Evolutionary conservation across 2,113 vertebrate genomes (phyloP).

Genomic region (Cyphomyrus discorhynchus): DNA sequence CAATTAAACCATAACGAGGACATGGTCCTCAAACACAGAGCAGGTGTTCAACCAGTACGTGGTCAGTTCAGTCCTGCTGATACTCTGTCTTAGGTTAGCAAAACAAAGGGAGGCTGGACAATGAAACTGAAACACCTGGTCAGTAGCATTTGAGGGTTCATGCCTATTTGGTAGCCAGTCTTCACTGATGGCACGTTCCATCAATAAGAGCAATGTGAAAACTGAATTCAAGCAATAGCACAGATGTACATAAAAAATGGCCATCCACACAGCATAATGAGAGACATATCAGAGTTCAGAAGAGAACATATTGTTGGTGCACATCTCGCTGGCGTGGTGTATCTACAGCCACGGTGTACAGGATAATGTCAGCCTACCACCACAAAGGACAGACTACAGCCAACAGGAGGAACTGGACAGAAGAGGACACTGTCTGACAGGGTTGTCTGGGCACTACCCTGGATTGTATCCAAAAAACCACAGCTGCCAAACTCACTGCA

Average conservation of each 20-base stretch:
- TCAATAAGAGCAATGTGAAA: not conserved
- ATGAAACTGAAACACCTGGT: not conserved
- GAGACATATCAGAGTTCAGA: not conserved
- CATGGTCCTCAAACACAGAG: not conserved
- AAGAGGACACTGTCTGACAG: not conserved
- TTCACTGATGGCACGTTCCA: not conserved
- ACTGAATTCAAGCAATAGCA: not conserved
- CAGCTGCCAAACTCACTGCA: not conserved
- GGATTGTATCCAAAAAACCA: not conserved
- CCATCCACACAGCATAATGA: not conserved
- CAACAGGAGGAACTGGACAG: not conserved
- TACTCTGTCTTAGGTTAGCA: not conserved
- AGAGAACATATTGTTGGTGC: not conserved
- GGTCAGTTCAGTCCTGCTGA: not conserved
- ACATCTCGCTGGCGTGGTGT: not conserved
- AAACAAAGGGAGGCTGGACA: not conserved
- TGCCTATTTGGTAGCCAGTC: not conserved
- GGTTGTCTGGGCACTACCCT: not conserved
- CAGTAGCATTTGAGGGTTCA: not conserved
- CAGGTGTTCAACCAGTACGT: not conserved
- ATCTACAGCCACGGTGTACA: not conserved
- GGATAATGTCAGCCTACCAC: not conserved
- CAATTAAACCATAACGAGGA: not conserved
- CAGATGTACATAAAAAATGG: not conserved
- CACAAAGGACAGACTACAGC: not conserved